phyloP scores from a whole-genome alignment of 2,888 invertebrate genomes.

The Nemurella pictetii region DNA sequence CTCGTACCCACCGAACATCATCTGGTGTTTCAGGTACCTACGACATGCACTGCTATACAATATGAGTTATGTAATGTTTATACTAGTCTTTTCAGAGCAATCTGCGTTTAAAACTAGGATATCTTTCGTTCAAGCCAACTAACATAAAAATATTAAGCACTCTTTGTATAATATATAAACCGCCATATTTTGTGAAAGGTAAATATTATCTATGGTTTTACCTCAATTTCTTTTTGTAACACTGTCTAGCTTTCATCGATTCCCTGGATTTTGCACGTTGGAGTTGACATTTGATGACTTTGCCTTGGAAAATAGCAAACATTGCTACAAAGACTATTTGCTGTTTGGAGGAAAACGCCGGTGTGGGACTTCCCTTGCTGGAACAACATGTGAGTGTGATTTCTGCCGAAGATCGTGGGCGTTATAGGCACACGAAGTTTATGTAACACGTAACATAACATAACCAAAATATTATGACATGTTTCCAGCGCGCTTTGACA shows the following conservation, averaged over 20 bases:
- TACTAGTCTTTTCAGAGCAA: too few relatives aligned
- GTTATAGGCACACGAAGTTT: not conserved
- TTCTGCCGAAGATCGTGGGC: not conserved
- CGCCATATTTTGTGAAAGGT: too few relatives aligned
- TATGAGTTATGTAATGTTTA: too few relatives aligned
- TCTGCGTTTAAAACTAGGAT: too few relatives aligned
- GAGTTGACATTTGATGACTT: conserved; percentile 54
- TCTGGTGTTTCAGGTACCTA: conserved; percentile 55
- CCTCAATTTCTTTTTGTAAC: not conserved
- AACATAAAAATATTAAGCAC: too few relatives aligned
- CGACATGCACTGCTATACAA: not conserved
- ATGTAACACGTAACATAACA: not conserved
- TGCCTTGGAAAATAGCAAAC: conserved; percentile 51
- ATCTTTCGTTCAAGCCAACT: too few relatives aligned
- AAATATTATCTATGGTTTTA: too few relatives aligned
- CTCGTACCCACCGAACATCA: conserved; percentile 52
- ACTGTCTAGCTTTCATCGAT: conserved; percentile 51
- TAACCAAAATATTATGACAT: not conserved
- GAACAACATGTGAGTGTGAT: conserved; percentile 50
- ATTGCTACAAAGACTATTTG: conserved; percentile 55
- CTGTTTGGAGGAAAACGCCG: conserved; percentile 48
- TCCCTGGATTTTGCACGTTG: conserved; percentile 52
- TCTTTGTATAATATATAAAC: too few relatives aligned
- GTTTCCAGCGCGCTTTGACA: conserved; percentile 50
- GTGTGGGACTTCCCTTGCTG: conserved; percentile 52